These are phyloP conservation scores for Mesoclemmys tuberculata DNA, from an alignment of 2,113 vertebrate species.

Conservation along the genomic window DNA sequence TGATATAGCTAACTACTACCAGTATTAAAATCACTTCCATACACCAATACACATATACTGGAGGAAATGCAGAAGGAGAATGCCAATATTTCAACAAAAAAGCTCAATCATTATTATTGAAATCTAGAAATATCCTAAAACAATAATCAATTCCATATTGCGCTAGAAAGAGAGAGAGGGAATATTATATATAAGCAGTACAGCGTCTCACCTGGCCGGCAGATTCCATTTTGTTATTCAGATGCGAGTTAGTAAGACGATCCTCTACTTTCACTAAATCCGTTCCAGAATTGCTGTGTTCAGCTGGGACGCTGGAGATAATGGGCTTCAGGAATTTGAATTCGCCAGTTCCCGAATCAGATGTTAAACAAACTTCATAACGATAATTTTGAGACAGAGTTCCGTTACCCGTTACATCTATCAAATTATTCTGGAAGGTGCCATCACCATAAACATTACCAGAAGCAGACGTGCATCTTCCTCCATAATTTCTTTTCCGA, in stretches of 20 bases:
- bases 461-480: neutral
- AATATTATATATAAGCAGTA: too few species aligned
- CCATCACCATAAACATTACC: neutral
- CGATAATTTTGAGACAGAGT: neutral
- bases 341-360: neutral
- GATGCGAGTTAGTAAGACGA: fast-evolving
- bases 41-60: too few species aligned
- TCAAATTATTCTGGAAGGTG: fast-evolving
- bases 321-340: conserved; percentile 26
- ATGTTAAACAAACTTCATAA: conserved; percentile 3
- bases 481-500: fast-evolving
- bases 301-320: neutral
- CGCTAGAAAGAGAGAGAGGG: too few species aligned
- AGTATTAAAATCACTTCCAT: too few species aligned
- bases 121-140: too few species aligned
- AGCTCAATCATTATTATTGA: too few species aligned
- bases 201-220: fast-evolving
- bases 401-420: fast-evolving
- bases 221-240: fast-evolving
- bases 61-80: too few species aligned
- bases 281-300: fast-evolving
- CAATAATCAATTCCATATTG: too few species aligned
- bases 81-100: too few species aligned
- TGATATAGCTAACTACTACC: too few species aligned
- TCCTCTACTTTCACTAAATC: fast-evolving